Evolutionary conservation across 2,797 vertebrate genomes (phyloP), one percentile per base, ranked within the genome.

Genomic region (Balearica regulorum): DNA sequence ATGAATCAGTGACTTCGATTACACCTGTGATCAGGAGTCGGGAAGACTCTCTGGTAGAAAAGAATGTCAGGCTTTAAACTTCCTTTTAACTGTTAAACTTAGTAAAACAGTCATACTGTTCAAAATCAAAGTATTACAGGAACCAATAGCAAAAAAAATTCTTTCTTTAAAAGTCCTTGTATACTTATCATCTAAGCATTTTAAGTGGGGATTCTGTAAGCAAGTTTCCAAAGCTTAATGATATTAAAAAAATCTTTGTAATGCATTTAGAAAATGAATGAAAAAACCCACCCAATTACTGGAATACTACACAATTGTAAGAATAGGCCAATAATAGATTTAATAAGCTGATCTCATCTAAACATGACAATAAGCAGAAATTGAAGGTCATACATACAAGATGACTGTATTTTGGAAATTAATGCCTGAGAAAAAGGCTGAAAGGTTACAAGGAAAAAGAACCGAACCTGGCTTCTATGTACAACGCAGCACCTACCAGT

Each of bases 1-100:
- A 41, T 0, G 0, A 3, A 16, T 28, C 16, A 51, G 18, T 37
- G 16, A 53, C 39, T 55, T 64, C 3, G 2, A 55, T 16, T 60
- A 13, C 12, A 87, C 13, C 16, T 76, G 22, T 48, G 24, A 54
- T 26, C 19, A 55, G 15, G 33, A 81, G 22, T 3, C 4, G 4
- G 37, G 24, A 49, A 44, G 33, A 46, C 10, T 66, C 4, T 6
- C 29, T 58, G 51, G 18, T 41, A 58, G 13, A 48, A 39, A 68
- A 48, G 6, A 4, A 1, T 65, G 26, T 72, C 26, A 31, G 83
- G 22, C 8, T 75, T 69, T 46, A 54, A 57, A 58, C 10, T 6
- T 48, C 24, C 21, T 73, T 65, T 84, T 13, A 57, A 22, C 4
- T 25, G 11, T 26, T 69, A 31, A 2, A 18, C 9, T 53, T 19